These are phyloP conservation scores for Platorchestia sp. DNA, from an alignment of 1,140 invertebrate species.

Conservation along the genomic window DNA sequence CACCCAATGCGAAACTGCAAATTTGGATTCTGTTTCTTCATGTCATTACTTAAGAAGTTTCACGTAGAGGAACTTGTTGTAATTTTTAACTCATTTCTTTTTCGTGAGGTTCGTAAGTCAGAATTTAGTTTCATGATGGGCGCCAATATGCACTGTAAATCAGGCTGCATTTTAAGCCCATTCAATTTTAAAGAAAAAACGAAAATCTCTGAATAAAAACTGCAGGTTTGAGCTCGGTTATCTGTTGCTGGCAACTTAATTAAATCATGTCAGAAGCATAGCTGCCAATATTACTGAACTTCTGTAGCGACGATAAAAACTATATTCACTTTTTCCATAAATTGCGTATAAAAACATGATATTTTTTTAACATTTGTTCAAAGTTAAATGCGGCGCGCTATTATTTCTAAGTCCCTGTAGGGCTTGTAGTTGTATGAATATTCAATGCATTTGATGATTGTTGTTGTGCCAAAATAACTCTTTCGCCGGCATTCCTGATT, in stretches of 20 bases:
- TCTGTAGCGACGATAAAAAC: not conserved
- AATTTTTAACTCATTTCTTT: too few species aligned
- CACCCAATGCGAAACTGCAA: too few species aligned
- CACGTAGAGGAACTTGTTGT: too few species aligned
- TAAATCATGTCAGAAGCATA: conserved; percentile 11
- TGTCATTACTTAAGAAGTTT: too few species aligned
- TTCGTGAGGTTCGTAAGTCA: not conserved
- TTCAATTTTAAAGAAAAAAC: not conserved
- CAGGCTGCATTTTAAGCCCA: not conserved
- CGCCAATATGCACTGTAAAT: not conserved
- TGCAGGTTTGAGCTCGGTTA: not conserved
- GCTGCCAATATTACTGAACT: not conserved
- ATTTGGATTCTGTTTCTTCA: too few species aligned
- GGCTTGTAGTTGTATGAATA: not conserved
- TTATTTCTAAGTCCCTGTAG: not conserved
- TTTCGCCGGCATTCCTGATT: not conserved
- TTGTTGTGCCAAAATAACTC: not conserved
- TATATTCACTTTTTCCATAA: not conserved
- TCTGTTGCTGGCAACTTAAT: conserved; percentile 48
- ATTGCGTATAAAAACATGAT: not conserved
- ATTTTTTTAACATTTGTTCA: not conserved
- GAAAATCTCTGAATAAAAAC: not conserved
- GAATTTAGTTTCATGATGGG: not conserved
- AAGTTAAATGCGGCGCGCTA: not conserved
- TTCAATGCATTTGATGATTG: not conserved